Evolutionary conservation across 2,797 vertebrate species (phyloP).

Genomic region (Smutsia gigantea): DNA sequence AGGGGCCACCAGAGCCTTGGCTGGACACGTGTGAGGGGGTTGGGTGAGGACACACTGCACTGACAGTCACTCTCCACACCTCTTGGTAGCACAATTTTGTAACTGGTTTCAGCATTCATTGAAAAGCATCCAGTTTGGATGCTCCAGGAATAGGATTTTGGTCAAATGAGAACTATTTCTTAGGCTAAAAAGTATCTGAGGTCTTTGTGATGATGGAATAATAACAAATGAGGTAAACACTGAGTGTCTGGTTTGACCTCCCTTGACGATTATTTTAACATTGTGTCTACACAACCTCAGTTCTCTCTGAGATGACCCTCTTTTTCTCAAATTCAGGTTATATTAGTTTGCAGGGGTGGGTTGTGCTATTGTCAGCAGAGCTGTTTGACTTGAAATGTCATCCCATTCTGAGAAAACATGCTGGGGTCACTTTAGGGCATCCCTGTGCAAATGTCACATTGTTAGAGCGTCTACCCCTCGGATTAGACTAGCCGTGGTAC

Average conservation of each 20-base stretch:
- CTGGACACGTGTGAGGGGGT: neutral
- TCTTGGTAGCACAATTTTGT: neutral
- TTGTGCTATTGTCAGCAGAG: conserved; percentile 41
- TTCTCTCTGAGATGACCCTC: conserved; percentile 25
- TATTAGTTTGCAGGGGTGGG: neutral
- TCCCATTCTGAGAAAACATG: conserved; percentile 72
- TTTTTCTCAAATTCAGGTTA: conserved; percentile 37
- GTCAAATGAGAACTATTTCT: neutral
- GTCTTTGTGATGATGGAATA: neutral
- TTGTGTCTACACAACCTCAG: neutral
- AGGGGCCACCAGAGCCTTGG: neutral
- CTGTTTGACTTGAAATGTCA: conserved; percentile 79
- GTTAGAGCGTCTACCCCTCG: conserved; percentile 54
- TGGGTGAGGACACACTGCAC: neutral
- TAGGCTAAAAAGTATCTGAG: neutral
- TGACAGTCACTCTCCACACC: neutral
- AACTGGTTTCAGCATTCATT: neutral
- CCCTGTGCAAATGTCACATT: conserved; percentile 77
- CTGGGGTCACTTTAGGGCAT: conserved; percentile 59
- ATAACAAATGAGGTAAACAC: neutral
- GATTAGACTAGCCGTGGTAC: neutral
- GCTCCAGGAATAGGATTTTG: neutral
- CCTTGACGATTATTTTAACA: conserved; percentile 45
- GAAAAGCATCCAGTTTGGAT: neutral
- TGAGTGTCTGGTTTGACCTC: neutral